Conservation (phyloP, 2,113 vertebrate genomes). For the Cichladusa arquata region DNA sequence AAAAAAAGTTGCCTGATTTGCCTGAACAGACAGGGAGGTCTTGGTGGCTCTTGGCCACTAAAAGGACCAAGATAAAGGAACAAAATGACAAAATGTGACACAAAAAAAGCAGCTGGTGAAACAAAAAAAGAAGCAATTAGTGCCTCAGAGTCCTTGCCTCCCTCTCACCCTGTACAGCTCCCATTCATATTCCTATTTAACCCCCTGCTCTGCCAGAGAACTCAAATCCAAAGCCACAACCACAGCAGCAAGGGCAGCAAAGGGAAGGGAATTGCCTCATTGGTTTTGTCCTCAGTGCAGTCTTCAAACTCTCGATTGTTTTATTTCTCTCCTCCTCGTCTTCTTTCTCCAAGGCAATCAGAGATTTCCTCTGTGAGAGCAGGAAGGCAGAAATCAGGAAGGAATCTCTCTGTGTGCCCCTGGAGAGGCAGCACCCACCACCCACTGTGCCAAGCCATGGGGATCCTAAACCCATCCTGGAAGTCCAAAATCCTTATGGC, state of each 20-base stretch:
- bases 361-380: slow-evolving; percentile 86
- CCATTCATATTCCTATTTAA: not conserved
- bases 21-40: not conserved
- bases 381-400: slow-evolving; percentile 9
- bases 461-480: not conserved
- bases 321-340: slow-evolving; percentile 97
- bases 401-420: rapidly evolving
- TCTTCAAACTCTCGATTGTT: slow-evolving; percentile 97
- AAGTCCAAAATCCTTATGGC: not conserved
- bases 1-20: not conserved
- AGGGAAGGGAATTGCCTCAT: slow-evolving; percentile 83
- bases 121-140: not conserved
- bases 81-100: not conserved
- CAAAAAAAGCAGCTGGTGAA: not conserved
- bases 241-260: not conserved
- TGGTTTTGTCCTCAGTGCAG: slow-evolving; percentile 93
- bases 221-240: not conserved
- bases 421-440: rapidly evolving
- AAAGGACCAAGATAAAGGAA: not conserved
- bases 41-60: not conserved
- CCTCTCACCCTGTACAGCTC: not conserved
- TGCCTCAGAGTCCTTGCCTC: not conserved
- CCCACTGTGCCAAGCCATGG: rapidly evolving
- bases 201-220: not conserved
- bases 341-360: slow-evolving; percentile 93